phyloP scores from a whole-genome alignment of 2,113 vertebrate species.

The Rana temporaria region DNA sequence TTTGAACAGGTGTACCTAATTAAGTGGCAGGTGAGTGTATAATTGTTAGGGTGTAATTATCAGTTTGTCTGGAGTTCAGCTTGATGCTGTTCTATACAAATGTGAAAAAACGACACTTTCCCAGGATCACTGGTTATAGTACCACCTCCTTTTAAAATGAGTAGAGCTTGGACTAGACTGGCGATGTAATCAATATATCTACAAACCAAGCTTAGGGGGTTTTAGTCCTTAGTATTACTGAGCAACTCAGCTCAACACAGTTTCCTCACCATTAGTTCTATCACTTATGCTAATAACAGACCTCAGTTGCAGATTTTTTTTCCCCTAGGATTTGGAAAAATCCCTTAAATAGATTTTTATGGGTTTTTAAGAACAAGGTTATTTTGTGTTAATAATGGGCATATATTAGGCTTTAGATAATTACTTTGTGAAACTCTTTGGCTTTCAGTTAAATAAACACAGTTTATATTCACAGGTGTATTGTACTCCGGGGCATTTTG shows the following conservation, averaged over 20 bases:
- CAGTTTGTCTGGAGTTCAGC: too few relatives aligned
- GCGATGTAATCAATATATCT: slow-evolving; percentile 15
- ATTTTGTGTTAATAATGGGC: slow-evolving; percentile 81
- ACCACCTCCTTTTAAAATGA: not conserved
- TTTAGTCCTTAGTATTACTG: slow-evolving; percentile 58
- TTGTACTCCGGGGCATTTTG: slow-evolving; percentile 77
- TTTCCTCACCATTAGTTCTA: slow-evolving; percentile 61
- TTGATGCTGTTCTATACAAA: too few relatives aligned
- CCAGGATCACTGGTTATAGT: not conserved
- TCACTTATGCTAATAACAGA: slow-evolving; percentile 62
- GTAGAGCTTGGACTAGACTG: slow-evolving; percentile 33
- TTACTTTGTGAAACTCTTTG: slow-evolving; percentile 78
- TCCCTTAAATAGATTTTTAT: slow-evolving; percentile 76
- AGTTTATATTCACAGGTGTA: slow-evolving; percentile 82
- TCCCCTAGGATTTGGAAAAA: slow-evolving; percentile 73
- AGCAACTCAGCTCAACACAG: slow-evolving; percentile 51
- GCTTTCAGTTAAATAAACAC: slow-evolving; percentile 80
- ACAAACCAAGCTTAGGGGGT: slow-evolving; percentile 58
- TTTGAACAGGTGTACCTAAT: too few relatives aligned
- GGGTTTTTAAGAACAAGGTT: slow-evolving; percentile 77
- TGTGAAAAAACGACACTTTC: not conserved
- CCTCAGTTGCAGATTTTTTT: slow-evolving; percentile 60
- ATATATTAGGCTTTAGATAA: slow-evolving; percentile 77
- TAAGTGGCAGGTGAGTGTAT: too few relatives aligned
- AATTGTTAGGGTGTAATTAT: too few relatives aligned